Percentiles rank a stretch among this genome's conserved stretches.
Evolutionary conservation across 1,140 invertebrate genomes (phyloP).

Genomic region (Macrocentrus cingulum): DNA sequence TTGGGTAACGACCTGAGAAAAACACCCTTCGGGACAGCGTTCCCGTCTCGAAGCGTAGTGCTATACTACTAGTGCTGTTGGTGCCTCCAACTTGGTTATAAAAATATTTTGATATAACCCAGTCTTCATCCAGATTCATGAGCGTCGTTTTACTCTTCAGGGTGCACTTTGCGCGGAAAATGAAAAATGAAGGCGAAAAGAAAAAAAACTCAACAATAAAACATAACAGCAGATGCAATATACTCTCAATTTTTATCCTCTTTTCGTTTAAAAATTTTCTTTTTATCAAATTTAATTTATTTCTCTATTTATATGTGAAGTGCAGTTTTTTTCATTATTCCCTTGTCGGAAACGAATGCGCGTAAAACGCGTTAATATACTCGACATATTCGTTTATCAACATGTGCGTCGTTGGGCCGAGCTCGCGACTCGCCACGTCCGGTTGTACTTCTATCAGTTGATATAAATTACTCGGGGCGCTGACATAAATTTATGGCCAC

Average conservation of each 20-base stretch:
- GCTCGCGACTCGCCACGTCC: neutral
- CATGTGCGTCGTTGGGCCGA: neutral
- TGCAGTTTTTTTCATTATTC: constrained; percentile 12
- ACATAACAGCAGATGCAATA: neutral
- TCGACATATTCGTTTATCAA: constrained; percentile 25
- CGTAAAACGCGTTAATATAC: constrained; percentile 25
- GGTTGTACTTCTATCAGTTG: constrained; percentile 13
- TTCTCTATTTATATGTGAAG: constrained; percentile 15
- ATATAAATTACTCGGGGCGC: constrained; percentile 30
- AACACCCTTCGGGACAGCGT: neutral
- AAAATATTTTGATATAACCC: constrained; percentile 26
- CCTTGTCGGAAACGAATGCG: constrained; percentile 19
- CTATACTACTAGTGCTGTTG: neutral
- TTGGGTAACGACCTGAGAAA: constrained; percentile 16
- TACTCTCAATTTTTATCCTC: constrained; percentile 1
- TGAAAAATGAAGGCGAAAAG: constrained; percentile 9
- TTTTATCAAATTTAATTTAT: no score
- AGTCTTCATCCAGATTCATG: constrained; percentile 28
- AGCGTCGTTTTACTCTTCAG: constrained; percentile 21
- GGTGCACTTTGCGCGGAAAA: constrained; percentile 18
- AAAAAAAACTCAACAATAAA: neutral
- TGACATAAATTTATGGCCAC: constrained; percentile 30
- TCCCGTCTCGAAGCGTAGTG: neutral
- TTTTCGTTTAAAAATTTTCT: no score
- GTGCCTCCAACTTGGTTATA: neutral